phyloP scores from a whole-genome alignment of 2,888 invertebrate species.

The Panopea generosa region DNA sequence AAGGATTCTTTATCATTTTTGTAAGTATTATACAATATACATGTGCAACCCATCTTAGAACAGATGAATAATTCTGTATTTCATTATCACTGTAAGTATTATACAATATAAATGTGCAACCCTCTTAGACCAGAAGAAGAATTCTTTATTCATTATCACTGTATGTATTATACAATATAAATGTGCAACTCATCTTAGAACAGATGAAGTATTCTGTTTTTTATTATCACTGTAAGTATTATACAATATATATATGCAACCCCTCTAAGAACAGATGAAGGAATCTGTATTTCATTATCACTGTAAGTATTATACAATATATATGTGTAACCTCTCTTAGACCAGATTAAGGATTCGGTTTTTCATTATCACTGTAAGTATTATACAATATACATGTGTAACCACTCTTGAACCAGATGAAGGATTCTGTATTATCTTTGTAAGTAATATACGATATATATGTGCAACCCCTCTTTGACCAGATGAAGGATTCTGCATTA shows the following conservation, averaged over 20 bases:
- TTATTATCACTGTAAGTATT: slow-evolving; percentile 15
- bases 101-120: too few relatives aligned
- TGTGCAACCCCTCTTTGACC: too few relatives aligned
- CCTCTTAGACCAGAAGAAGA: too few relatives aligned
- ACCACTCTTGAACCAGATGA: slow-evolving; percentile 34
- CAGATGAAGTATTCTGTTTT: slow-evolving; percentile 3
- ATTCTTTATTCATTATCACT: slow-evolving; percentile 1
- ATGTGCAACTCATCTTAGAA: slow-evolving; percentile 32
- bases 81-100: too few relatives aligned
- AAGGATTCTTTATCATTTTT: slow-evolving; percentile 7
- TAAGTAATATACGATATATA: neutral
- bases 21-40: slow-evolving; percentile 3
- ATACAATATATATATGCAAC: too few relatives aligned
- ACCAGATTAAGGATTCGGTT: too few relatives aligned
- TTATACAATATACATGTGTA: slow-evolving; percentile 38
- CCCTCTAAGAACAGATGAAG: slow-evolving; percentile 5
- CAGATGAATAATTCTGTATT: too few relatives aligned
- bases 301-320: slow-evolving; percentile 4
- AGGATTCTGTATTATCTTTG: slow-evolving; percentile 9
- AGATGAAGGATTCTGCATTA: too few relatives aligned
- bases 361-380: too few relatives aligned
- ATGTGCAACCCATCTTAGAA: too few relatives aligned
- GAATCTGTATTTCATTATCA: slow-evolving; percentile 6
- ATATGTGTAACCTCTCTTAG: too few relatives aligned
- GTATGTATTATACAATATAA: slow-evolving; percentile 34